Evolutionary conservation across 2,113 vertebrate species (phyloP), one percentile per base, ranked within the genome.

Genomic region (Oreochromis spilurus): DNA sequence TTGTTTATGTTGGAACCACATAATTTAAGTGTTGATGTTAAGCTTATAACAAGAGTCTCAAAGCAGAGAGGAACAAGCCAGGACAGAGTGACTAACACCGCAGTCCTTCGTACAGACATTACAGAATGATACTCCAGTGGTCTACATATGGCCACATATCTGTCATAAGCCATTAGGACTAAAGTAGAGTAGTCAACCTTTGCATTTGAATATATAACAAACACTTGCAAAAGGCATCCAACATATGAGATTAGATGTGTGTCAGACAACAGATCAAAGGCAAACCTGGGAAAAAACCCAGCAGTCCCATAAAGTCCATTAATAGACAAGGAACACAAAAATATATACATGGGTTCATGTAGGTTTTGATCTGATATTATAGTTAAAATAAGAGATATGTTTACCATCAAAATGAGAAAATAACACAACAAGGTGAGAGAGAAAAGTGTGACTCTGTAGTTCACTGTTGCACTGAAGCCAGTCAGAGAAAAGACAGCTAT

Each of bases 1-100:
- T 92, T 93, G 1, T 87, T 3, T 24, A 93, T 91, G 12, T 24
- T 19, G 3, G 52, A 91, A 55, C 91, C 87, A 79, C 93, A 93
- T 75, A 92, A 48, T 45, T 36, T 48, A 16, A 92, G 16, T 21
- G 3, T 77, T 19, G 89, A 86, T 4, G 84, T 83, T n/a, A 87
- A 31, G 7, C 3, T n/a, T 5, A 82, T 1, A 2, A 86, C 2
- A 0, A 86, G 1, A 9, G 13, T 4, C 3, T 86, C 26, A 54
- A 9, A 70, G 29, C 14, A 8, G 1, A 90, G 1, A 6, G 91
- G 93, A 4, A 89, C n/a, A n/a, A 91, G 3, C 72, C 89, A 84
- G 11, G 86, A 43, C 5, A 92, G 7, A 84, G 5, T 2, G 5
- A 91, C 6, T 9, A 93, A 80, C 12, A 82, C 2, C 6, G 34